Evolutionary conservation across 1,140 invertebrate genomes (phyloP).

Genomic region (Drosophila parabipectinata): DNA sequence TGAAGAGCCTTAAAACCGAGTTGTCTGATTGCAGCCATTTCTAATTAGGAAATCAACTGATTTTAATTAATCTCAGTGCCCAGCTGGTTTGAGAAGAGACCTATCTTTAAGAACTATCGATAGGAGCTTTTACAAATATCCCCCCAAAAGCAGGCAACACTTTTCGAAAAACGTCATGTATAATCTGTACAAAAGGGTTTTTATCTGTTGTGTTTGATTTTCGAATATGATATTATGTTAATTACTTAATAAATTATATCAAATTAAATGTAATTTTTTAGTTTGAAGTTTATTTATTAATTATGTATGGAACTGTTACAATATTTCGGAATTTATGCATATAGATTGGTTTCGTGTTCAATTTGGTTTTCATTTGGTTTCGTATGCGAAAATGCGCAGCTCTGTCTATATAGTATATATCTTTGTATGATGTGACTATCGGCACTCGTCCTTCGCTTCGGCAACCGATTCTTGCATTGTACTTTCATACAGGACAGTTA

Average conservation of each 20-base stretch:
- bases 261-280: constrained; percentile 11
- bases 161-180: neutral
- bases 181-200: neutral
- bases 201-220: neutral
- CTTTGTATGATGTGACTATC: constrained; percentile 27
- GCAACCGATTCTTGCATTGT: constrained; percentile 11
- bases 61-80: constrained; percentile 2
- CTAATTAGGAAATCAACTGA: neutral
- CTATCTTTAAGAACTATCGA: constrained; percentile 15
- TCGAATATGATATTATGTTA: neutral
- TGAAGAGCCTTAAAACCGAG: neutral
- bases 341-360: constrained; percentile 45
- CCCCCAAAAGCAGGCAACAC: constrained; percentile 21
- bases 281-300: constrained; percentile 68
- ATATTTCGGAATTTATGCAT: constrained; percentile 63
- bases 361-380: constrained; percentile 41
- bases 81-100: constrained; percentile 18
- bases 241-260: neutral
- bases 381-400: constrained; percentile 43
- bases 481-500: constrained; percentile 41
- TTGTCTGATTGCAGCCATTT: constrained; percentile 3
- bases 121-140: neutral
- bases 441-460: constrained; percentile 22
- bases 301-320: constrained; percentile 78
- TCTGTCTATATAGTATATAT: constrained; percentile 12